phyloP scores from a whole-genome alignment of 2,113 vertebrate species.

The Pyrgilauda ruficollis region DNA sequence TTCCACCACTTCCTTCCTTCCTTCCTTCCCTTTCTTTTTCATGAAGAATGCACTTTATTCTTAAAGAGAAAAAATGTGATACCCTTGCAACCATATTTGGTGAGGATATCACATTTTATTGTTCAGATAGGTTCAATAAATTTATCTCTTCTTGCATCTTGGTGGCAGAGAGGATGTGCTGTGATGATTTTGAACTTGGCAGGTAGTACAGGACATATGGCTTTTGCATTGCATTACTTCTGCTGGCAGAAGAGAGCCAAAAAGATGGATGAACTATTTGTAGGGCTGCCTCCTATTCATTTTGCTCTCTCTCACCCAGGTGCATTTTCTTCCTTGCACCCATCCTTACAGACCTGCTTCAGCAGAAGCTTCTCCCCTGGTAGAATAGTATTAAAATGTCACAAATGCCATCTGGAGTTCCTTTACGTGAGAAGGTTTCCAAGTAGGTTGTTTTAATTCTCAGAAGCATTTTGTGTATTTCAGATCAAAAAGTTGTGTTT shows the following conservation, averaged over 20 bases:
- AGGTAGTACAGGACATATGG: not conserved
- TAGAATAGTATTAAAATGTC: not conserved
- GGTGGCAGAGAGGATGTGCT: not conserved
- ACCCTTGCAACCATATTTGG: not conserved
- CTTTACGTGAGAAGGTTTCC: not conserved
- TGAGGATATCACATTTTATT: not conserved
- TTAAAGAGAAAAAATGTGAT: not conserved
- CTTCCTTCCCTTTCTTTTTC: not conserved
- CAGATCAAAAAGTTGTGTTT: fast-evolving
- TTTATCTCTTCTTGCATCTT: not conserved
- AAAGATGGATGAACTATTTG: slow-evolving; percentile 55
- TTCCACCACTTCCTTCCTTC: too few relatives aligned
- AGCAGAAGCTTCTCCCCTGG: not conserved
- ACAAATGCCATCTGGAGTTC: not conserved
- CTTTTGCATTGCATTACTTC: slow-evolving; percentile 22
- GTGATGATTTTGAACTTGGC: slow-evolving; percentile 10
- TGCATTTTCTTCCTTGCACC: not conserved
- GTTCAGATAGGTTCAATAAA: not conserved
- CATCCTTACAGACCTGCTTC: not conserved
- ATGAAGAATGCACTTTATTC: not conserved
- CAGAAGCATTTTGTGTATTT: not conserved
- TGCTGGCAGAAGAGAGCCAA: not conserved
- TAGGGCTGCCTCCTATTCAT: slow-evolving; percentile 31
- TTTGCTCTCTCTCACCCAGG: not conserved
- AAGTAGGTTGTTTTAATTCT: not conserved